phyloP scores from a whole-genome alignment of 1,140 invertebrate genomes.

The Agraylea sexmaculata region DNA sequence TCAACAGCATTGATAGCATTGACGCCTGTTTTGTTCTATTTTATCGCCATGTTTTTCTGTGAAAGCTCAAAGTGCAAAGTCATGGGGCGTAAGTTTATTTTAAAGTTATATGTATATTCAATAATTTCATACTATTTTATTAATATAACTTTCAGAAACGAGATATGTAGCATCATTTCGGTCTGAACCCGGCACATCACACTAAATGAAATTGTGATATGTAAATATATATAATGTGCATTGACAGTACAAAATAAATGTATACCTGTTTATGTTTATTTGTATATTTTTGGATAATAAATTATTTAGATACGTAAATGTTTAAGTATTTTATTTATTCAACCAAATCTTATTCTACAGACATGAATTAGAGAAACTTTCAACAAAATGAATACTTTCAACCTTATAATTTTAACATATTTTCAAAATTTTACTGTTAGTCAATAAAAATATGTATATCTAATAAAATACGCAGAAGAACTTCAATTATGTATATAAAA shows the following conservation, averaged over 20 bases:
- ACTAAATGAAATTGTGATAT: constrained; percentile 20
- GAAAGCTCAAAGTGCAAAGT: constrained; percentile 12
- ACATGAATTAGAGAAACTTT: too few relatives aligned
- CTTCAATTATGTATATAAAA: too few relatives aligned
- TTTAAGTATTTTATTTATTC: too few relatives aligned
- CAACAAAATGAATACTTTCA: too few relatives aligned
- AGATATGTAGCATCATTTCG: neutral
- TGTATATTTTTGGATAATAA: neutral
- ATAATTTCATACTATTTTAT: constrained; percentile 8
- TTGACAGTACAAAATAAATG: neutral
- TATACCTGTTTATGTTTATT: neutral
- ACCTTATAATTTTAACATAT: too few relatives aligned
- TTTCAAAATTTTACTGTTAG: too few relatives aligned
- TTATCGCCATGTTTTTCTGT: constrained; percentile 33
- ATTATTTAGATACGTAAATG: too few relatives aligned
- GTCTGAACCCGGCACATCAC: neutral
- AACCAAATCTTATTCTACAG: too few relatives aligned
- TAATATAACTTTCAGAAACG: neutral
- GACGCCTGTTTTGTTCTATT: constrained; percentile 40
- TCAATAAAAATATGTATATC: too few relatives aligned
- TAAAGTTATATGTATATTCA: constrained; percentile 6
- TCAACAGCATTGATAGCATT: constrained; percentile 36
- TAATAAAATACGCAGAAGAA: too few relatives aligned
- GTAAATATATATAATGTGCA: constrained; percentile 26
- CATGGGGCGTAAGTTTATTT: constrained; percentile 25